Base-by-base conservation (phyloP, 2,113 vertebrate genomes). In the Amblyornis subalaris region DNA sequence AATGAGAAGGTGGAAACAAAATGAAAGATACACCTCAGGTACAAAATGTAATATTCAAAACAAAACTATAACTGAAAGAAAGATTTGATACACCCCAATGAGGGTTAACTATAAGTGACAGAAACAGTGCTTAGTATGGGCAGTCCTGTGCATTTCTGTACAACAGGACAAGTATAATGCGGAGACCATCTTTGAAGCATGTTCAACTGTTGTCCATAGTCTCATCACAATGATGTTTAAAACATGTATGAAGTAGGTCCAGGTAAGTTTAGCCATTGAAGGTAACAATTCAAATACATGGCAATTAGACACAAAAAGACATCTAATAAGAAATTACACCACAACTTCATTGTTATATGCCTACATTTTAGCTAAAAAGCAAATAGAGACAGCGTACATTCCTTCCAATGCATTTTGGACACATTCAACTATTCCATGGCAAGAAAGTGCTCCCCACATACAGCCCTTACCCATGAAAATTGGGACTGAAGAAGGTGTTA, bases 311-410 rank as follows among this genome's bases (percentile, higher is more conserved):
- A 70, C 58, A 83, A 73, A 70, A 88, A 70, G 38, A 36, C 7
- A 70, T 42, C 40, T 45, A 73, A 54, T 25, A 55, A 7, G 14
- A 70, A 42, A 62, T 35, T 50, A 47, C 18, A 17, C 7, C 35
- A 66, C 6, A 40, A 40, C 53, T 85, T 62, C n/a, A 64, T 60
- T n/a, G 13, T 35, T 21, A n/a, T 20, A 62, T 18, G 28, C 44
- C 44, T 38, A 1, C 9, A 65, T 45, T 33, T 50, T 40, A 76
- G 13, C 14, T 42, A 80, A 85, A 85, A 69, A 81, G 13, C 12
- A 73, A 91, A 74, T 1, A 62, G 7, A 73, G 54, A 7, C 15
- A 15, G 7, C 1, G 2, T 47, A 36, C 0, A 0, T 73, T 70
- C 50, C 21, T 79, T 57, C 25, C 19, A 53, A 60, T 12, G 48